phyloP scores from a whole-genome alignment of 2,888 invertebrate species.

The Standfussiana lucernea region DNA sequence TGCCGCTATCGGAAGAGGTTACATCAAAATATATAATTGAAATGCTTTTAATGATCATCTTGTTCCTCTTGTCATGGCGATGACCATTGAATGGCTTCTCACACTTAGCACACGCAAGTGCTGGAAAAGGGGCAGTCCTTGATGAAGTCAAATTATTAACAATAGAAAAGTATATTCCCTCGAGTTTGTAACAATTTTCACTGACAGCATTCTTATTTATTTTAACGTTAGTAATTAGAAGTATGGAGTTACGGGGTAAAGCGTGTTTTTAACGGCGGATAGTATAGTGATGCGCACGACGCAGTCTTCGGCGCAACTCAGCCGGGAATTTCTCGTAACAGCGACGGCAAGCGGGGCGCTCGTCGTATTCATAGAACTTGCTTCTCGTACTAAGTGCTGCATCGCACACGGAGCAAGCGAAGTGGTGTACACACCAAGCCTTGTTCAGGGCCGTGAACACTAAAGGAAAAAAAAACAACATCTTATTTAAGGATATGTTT shows the following conservation, averaged over 20 bases:
- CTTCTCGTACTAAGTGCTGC: slow-evolving; percentile 98
- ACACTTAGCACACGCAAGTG: slow-evolving; percentile 99
- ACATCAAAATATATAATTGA: slow-evolving; percentile 10
- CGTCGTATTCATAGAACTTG: slow-evolving; percentile 99
- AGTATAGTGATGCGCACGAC: slow-evolving; percentile 96
- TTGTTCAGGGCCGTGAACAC: slow-evolving; percentile 99
- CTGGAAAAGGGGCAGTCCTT: slow-evolving; percentile 85
- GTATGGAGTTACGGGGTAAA: not conserved
- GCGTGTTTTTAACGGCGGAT: slow-evolving; percentile 83
- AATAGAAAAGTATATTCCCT: not conserved
- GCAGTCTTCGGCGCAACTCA: slow-evolving; percentile 97
- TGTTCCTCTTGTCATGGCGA: slow-evolving; percentile 99
- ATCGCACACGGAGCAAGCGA: slow-evolving; percentile 99
- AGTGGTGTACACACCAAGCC: slow-evolving; percentile 99
- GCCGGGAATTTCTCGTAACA: slow-evolving; percentile 99
- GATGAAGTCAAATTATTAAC: not conserved
- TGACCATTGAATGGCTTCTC: slow-evolving; percentile 99
- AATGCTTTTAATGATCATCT: slow-evolving; percentile 94
- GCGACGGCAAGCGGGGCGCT: slow-evolving; percentile 99
- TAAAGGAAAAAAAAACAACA: slow-evolving; percentile 77
- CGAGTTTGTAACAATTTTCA: not conserved
- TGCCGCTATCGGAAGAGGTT: not conserved
- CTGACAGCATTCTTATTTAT: not conserved
- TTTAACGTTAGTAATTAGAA: not conserved
- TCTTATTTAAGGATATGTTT: not conserved